Percentiles rank a stretch among this genome's conserved stretches.
Evolutionary conservation across 2,797 vertebrate genomes (phyloP).

Genomic region (Acomys russatus): DNA sequence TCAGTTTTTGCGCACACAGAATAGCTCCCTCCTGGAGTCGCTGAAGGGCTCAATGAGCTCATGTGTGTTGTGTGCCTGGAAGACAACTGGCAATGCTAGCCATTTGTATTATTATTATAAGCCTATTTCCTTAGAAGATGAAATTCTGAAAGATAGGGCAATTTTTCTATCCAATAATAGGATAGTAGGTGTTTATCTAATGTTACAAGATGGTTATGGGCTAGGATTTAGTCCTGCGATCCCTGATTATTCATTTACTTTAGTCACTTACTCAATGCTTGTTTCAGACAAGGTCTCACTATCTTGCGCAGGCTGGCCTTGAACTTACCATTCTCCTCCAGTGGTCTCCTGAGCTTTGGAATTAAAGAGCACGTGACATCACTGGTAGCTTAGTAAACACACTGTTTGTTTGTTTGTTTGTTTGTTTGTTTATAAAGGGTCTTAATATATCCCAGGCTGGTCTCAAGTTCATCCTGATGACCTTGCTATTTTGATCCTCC

Average conservation of each 20-base stretch:
- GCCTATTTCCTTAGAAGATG: slow-evolving; percentile 35
- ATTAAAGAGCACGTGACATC: background rate
- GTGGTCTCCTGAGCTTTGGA: background rate
- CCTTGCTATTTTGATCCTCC: background rate
- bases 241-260: slow-evolving; percentile 10
- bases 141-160: background rate
- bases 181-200: slow-evolving; percentile 27
- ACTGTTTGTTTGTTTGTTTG: background rate
- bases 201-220: background rate
- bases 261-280: slow-evolving; percentile 13
- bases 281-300: background rate
- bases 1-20: slow-evolving; percentile 28
- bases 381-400: background rate
- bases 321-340: background rate
- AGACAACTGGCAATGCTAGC: slow-evolving; percentile 17
- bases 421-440: background rate
- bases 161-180: slow-evolving; percentile 39
- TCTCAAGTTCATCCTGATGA: background rate
- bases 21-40: slow-evolving; percentile 4
- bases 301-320: background rate
- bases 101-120: slow-evolving; percentile 30
- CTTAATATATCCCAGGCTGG: background rate
- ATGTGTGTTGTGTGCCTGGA: slow-evolving; percentile 20
- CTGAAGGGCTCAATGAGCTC: slow-evolving; percentile 25
- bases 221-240: slow-evolving; percentile 51